Conservation (phyloP, 2,888 invertebrate genomes). For the Spilosoma lubricipeda region DNA sequence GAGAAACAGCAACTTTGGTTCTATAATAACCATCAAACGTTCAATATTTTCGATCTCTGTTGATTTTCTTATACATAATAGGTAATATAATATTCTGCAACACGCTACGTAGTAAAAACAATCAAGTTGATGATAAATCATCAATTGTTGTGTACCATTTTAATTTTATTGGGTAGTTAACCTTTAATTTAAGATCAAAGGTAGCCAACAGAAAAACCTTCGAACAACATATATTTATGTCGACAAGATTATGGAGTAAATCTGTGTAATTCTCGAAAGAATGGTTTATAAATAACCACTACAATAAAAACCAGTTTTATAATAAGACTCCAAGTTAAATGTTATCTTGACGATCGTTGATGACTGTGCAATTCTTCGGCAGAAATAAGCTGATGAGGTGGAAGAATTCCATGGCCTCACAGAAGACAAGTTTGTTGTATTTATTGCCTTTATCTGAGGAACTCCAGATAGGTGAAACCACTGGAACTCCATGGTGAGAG, state of each 20-base stretch:
- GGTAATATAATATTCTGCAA: background rate
- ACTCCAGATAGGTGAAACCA: too few species aligned
- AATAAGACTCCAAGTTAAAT: too few species aligned
- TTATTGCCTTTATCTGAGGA: too few species aligned
- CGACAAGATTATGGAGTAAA: background rate
- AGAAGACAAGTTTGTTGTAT: too few species aligned
- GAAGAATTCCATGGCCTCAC: too few species aligned
- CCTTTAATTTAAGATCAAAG: background rate
- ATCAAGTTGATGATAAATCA: background rate
- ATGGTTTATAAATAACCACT: background rate
- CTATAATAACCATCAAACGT: too few species aligned
- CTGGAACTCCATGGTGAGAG: too few species aligned
- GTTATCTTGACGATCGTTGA: background rate
- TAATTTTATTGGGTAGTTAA: background rate
- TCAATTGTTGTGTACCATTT: background rate
- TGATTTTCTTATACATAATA: background rate
- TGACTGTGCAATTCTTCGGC: background rate
- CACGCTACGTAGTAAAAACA: background rate
- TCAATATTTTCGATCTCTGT: background rate
- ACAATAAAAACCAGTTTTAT: background rate
- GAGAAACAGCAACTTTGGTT: too few species aligned
- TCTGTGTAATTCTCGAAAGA: background rate
- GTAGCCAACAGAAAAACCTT: background rate
- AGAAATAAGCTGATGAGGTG: too few species aligned
- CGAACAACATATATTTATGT: background rate